A percentile compares a stretch with the other conserved stretches of the same genome.
Conservation (phyloP, 1,140 invertebrate species). For the Leptonema lineaticorne region DNA sequence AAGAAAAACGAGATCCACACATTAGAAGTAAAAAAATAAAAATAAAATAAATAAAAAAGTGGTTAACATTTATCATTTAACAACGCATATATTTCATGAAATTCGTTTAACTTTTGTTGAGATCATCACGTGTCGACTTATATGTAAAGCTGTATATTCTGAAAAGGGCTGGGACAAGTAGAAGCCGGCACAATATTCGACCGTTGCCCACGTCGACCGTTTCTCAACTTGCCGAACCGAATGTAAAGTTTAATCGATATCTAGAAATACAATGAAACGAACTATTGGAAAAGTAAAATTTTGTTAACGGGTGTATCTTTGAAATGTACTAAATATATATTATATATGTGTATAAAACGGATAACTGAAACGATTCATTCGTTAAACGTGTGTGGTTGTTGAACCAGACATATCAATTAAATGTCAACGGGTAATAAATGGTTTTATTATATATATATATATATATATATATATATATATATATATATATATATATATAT, state of each 20-base stretch:
- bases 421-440: not conserved
- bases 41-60: no score
- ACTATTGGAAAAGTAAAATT: not conserved
- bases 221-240: not conserved
- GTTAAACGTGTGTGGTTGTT: not conserved
- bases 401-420: not conserved
- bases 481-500: conserved; percentile 5
- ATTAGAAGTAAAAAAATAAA: no score
- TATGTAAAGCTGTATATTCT: not conserved
- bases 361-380: not conserved
- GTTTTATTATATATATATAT: not conserved
- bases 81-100: no score
- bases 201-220: not conserved
- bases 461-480: conserved; percentile 1
- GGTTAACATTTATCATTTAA: no score
- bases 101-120: not conserved
- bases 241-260: conserved; percentile 2
- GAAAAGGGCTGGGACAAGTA: not conserved
- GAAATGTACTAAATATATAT: not conserved
- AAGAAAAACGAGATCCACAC: not conserved
- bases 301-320: not conserved
- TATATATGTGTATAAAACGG: not conserved
- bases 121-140: not conserved
- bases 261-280: not conserved
- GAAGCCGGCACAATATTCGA: no score